Percentiles rank a stretch among this genome's conserved stretches.
Evolutionary conservation across 2,797 vertebrate species (phyloP).

Genomic region (Mastacembelus armatus): DNA sequence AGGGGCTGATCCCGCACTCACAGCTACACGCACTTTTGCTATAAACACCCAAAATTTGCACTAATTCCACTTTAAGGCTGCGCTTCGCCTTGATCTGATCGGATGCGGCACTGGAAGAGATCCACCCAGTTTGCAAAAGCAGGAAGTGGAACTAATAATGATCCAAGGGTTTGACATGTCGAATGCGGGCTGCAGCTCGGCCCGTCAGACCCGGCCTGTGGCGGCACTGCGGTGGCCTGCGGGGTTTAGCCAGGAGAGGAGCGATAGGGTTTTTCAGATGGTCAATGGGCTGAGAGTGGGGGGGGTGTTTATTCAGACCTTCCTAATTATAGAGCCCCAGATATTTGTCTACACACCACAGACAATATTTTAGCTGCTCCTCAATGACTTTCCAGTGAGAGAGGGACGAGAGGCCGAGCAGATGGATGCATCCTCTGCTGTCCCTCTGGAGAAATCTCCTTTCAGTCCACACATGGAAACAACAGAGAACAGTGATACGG

Average conservation of each 20-base stretch:
- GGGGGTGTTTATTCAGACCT: no score
- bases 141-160: not conserved
- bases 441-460: constrained; percentile 28
- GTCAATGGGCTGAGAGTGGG: not conserved
- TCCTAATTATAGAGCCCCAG: no score
- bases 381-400: no score
- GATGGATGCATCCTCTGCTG: no score
- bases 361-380: no score
- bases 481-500: constrained; percentile 20
- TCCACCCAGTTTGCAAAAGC: not conserved
- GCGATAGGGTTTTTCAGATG: not conserved
- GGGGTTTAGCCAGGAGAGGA: constrained; percentile 4
- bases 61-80: constrained; percentile 15
- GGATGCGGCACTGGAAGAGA: constrained; percentile 18
- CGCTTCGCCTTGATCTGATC: constrained; percentile 5
- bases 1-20: not conserved
- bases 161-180: not conserved
- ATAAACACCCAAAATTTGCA: constrained; percentile 20
- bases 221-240: constrained; percentile 55
- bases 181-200: constrained; percentile 29
- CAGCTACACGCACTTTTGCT: constrained; percentile 9
- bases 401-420: not conserved
- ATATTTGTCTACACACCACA: no score
- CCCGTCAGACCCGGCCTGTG: constrained; percentile 4
- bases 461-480: constrained; percentile 21